A percentile compares a stretch with the other conserved stretches of the same genome.
These are phyloP conservation scores for Orthochromis indermauri DNA, from an alignment of 2,113 vertebrate species.

Conservation along the genomic window DNA sequence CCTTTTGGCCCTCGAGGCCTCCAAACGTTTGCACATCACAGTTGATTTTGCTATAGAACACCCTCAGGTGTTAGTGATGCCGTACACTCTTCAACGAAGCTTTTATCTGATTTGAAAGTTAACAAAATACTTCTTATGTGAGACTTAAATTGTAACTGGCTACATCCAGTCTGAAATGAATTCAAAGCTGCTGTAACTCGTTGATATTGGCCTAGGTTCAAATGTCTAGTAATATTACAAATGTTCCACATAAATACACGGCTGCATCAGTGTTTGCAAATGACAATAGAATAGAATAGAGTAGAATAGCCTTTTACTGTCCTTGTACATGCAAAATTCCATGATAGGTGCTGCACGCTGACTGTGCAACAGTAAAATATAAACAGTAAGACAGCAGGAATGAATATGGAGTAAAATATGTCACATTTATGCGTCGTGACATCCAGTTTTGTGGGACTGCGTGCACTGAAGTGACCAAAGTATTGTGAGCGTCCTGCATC, in stretches of 20 bases:
- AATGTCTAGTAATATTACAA: background rate
- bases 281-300: background rate
- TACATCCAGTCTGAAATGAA: background rate
- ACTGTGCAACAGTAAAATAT: background rate
- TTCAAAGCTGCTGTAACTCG: background rate
- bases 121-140: background rate
- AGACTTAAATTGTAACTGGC: background rate
- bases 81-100: accelerated
- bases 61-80: background rate
- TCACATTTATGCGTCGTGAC: background rate
- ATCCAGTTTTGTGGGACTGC: background rate
- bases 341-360: background rate
- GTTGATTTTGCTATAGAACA: background rate
- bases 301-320: background rate
- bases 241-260: background rate
- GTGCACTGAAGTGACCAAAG: background rate
- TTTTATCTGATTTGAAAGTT: background rate
- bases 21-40: background rate
- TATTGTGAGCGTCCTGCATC: background rate
- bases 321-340: background rate
- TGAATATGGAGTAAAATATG: background rate
- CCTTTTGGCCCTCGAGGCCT: background rate
- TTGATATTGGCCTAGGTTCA: background rate
- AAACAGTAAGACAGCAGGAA: background rate
- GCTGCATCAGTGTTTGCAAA: background rate